These are phyloP conservation scores for Xestia rhomboidea DNA, from an alignment of 2,888 invertebrate species.

Conservation along the genomic window DNA sequence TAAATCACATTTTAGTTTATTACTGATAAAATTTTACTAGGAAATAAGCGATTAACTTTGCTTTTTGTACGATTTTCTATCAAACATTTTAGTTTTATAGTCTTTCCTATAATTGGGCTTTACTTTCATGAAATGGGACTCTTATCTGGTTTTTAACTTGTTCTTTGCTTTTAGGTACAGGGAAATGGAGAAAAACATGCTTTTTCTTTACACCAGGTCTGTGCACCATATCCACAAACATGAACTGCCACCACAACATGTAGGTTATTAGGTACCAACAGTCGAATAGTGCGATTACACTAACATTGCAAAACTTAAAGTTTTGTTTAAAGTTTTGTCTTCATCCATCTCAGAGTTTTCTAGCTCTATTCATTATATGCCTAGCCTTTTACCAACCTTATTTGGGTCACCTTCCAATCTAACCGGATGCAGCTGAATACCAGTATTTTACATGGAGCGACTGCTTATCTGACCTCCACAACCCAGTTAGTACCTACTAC, in stretches of 20 bases:
- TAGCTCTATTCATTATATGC: not conserved
- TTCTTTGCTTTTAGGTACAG: slow-evolving; percentile 4
- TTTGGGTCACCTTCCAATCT: too few relatives aligned
- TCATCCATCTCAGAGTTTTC: not conserved
- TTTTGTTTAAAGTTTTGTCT: not conserved
- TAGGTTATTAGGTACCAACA: not conserved
- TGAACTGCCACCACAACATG: not conserved
- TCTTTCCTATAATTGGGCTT: slow-evolving; percentile 44
- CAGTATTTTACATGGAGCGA: too few relatives aligned
- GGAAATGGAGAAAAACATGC: not conserved
- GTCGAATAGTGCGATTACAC: not conserved
- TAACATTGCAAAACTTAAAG: not conserved
- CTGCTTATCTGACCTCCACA: too few relatives aligned
- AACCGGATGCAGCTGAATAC: too few relatives aligned
- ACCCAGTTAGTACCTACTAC: too few relatives aligned
- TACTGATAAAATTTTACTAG: slow-evolving; percentile 65
- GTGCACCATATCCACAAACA: not conserved
- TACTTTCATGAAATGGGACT: slow-evolving; percentile 28
- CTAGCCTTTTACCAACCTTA: too few relatives aligned
- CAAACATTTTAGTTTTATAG: slow-evolving; percentile 45
- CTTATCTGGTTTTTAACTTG: slow-evolving; percentile 20
- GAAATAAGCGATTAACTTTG: slow-evolving; percentile 59
- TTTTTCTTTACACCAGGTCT: slow-evolving; percentile 2
- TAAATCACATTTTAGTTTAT: slow-evolving; percentile 67
- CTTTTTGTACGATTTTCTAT: slow-evolving; percentile 56